A percentile compares a stretch with the other conserved stretches of the same genome.
phyloP scores from a whole-genome alignment of 2,797 vertebrate species.

The Lagodon rhomboides region DNA sequence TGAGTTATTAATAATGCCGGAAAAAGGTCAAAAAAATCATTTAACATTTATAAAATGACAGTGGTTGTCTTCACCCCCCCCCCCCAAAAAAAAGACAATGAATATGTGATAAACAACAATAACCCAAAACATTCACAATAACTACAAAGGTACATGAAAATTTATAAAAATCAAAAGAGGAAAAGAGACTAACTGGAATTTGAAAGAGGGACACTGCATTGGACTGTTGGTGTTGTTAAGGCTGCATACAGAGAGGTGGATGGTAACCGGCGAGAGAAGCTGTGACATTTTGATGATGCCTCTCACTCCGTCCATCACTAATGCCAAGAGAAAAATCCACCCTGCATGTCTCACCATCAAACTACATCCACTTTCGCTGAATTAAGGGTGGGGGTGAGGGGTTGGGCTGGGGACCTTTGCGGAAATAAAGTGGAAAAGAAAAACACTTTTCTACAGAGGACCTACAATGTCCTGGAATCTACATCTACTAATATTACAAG shows the following conservation, averaged over 20 bases:
- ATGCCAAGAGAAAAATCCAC: slow-evolving; percentile 30
- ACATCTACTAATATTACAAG: slow-evolving; percentile 89
- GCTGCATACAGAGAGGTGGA: slow-evolving; percentile 27
- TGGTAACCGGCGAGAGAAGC: slow-evolving; percentile 16
- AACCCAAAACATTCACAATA: slow-evolving; percentile 80
- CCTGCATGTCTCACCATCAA: slow-evolving; percentile 82
- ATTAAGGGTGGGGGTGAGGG: slow-evolving; percentile 14
- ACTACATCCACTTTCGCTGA: slow-evolving; percentile 74
- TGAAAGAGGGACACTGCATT: slow-evolving; percentile 52
- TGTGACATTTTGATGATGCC: neutral
- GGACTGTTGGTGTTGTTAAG: slow-evolving; percentile 47
- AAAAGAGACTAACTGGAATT: slow-evolving; percentile 76
- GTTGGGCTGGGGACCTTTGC: slow-evolving; percentile 14
- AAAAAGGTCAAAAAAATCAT: slow-evolving; percentile 50
- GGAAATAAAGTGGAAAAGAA: slow-evolving; percentile 61
- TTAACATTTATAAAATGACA: slow-evolving; percentile 63
- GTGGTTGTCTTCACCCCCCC: slow-evolving; percentile 28
- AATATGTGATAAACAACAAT: slow-evolving; percentile 67
- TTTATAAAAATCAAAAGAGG: slow-evolving; percentile 81
- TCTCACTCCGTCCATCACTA: slow-evolving; percentile 25
- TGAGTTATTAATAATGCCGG: slow-evolving; percentile 43
- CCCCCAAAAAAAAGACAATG: slow-evolving; percentile 27
- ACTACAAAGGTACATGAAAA: slow-evolving; percentile 84
- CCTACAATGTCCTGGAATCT: slow-evolving; percentile 89
- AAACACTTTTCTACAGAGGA: slow-evolving; percentile 86